Evolutionary conservation across 2,888 invertebrate species (phyloP).

Genomic region (Thalpophila matura): DNA sequence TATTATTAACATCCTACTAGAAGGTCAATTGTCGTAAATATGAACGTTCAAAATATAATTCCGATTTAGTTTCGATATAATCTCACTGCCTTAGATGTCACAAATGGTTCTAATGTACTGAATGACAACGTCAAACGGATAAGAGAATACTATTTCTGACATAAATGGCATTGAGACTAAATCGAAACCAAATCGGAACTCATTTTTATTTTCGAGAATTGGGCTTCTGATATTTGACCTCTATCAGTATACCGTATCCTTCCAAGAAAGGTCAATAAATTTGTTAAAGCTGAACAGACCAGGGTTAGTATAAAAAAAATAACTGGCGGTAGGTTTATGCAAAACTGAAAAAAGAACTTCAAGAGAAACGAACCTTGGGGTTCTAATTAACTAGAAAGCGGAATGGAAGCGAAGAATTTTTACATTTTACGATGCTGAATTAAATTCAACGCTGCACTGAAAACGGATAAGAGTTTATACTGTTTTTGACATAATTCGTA

Average conservation of each 20-base stretch:
- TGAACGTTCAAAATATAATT: too few species aligned
- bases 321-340: conserved; percentile 10
- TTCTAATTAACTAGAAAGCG: conserved; percentile 50
- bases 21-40: too few species aligned
- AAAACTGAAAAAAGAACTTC: conserved; percentile 20
- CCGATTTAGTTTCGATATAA: too few species aligned
- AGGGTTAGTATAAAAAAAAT: conserved; percentile 21
- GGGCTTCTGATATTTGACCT: too few species aligned
- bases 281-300: conserved; percentile 16
- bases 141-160: too few species aligned
- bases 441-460: conserved; percentile 20
- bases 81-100: too few species aligned
- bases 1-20: not conserved
- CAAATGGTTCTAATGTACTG: too few species aligned
- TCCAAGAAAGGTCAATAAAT: conserved; percentile 11
- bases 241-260: too few species aligned
- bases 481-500: conserved; percentile 28
- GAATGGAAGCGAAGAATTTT: conserved; percentile 29
- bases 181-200: too few species aligned
- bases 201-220: too few species aligned
- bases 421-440: conserved; percentile 37
- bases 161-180: too few species aligned
- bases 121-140: too few species aligned
- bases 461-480: conserved; percentile 20
- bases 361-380: conserved; percentile 27